Conservation (phyloP, 2,888 invertebrate species). For the Trichogramma dendrolimi region DNA sequence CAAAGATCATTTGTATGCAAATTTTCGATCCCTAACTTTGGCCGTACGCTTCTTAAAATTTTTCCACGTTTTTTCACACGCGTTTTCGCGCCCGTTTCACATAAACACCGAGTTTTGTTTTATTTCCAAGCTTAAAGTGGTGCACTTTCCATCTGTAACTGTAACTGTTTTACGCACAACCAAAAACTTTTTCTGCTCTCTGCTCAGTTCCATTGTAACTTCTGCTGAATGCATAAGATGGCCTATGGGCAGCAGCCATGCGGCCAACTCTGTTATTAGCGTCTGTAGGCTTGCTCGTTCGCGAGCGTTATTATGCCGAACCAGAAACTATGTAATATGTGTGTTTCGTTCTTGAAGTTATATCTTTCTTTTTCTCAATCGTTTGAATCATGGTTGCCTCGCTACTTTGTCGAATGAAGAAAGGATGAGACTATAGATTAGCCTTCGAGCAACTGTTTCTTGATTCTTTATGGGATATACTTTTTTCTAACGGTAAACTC, state of each 20-base stretch:
- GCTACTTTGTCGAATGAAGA: conserved; percentile 21
- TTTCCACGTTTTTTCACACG: too few relatives aligned
- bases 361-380: conserved; percentile 33
- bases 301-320: conserved; percentile 45
- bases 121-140: too few relatives aligned
- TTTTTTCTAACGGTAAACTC: not conserved
- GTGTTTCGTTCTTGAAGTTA: conserved; percentile 36
- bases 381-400: conserved; percentile 8
- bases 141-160: too few relatives aligned
- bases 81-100: too few relatives aligned
- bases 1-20: too few relatives aligned
- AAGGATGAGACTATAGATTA: conserved; percentile 14
- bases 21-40: too few relatives aligned
- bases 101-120: too few relatives aligned
- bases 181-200: conserved; percentile 21
- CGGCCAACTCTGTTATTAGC: conserved; percentile 52
- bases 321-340: conserved; percentile 32
- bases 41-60: too few relatives aligned
- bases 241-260: conserved; percentile 49
- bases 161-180: too few relatives aligned
- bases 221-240: conserved; percentile 35
- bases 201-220: conserved; percentile 23
- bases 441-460: conserved; percentile 7
- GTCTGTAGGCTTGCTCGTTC: conserved; percentile 47
- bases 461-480: conserved; percentile 10